Conservation (phyloP, 1,140 invertebrate genomes). For the Dreissena rostriformis region DNA sequence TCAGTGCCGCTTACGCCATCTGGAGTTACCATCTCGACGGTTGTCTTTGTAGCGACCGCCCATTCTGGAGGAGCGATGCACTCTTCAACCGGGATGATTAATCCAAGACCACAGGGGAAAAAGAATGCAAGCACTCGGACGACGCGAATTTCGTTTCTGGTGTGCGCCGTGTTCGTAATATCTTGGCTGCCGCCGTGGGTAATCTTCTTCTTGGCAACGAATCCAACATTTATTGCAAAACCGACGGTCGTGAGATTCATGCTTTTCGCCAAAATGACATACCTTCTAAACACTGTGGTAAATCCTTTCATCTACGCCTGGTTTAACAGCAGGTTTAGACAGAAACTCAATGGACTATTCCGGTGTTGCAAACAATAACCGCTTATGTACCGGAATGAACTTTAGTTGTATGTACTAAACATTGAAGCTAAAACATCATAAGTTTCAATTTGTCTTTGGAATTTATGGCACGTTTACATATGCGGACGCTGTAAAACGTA, state of each 20-base stretch:
- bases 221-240: neutral
- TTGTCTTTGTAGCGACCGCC: neutral
- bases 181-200: conserved; percentile 30
- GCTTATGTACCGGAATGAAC: no score
- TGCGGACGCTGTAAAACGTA: no score
- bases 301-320: conserved; percentile 24
- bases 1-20: neutral
- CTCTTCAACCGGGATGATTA: neutral
- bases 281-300: conserved; percentile 25
- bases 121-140: conserved; percentile 4
- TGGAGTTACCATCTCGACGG: neutral
- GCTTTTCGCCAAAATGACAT: conserved; percentile 10
- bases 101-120: neutral
- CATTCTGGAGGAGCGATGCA: neutral
- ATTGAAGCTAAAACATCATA: no score
- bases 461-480: no score
- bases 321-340: conserved; percentile 25
- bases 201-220: neutral
- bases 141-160: conserved; percentile 21
- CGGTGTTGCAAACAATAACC: no score
- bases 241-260: neutral
- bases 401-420: no score
- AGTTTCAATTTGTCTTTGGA: no score
- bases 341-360: neutral
- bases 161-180: conserved; percentile 18